phyloP scores from a whole-genome alignment of 2,113 vertebrate species.

The Indicator maculatus region DNA sequence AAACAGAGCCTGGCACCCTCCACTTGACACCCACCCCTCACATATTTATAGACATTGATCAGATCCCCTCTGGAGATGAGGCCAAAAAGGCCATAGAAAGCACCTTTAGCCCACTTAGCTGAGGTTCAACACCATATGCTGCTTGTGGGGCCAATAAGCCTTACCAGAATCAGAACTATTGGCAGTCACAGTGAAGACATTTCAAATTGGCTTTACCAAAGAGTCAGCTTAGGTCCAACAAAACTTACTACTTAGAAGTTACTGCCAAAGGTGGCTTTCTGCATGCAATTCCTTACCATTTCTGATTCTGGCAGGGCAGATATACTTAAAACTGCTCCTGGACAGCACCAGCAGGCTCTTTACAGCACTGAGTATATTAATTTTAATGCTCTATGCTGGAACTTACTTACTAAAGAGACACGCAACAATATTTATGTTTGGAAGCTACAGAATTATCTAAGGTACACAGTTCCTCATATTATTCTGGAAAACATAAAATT shows the following conservation, averaged over 20 bases:
- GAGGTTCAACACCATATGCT: not conserved
- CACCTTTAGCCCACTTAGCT: not conserved
- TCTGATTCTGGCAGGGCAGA: not conserved
- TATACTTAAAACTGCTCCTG: not conserved
- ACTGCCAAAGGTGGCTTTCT: not conserved
- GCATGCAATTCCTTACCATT: not conserved
- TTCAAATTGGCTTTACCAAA: not conserved
- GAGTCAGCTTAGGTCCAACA: not conserved
- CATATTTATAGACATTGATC: no score
- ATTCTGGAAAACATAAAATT: not conserved
- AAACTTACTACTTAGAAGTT: not conserved
- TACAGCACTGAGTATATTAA: not conserved
- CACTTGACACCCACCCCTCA: no score
- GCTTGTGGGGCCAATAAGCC: not conserved
- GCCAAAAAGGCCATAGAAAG: not conserved
- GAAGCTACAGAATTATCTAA: not conserved
- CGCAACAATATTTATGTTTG: not conserved
- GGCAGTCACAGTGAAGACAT: not conserved
- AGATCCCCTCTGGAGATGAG: no score
- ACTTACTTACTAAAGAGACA: not conserved
- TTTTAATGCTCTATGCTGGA: not conserved
- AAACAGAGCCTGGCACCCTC: no score
- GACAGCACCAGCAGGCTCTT: not conserved
- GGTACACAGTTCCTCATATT: not conserved
- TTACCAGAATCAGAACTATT: not conserved